These are phyloP conservation scores for Heliconius hermathena DNA, from an alignment of 1,140 invertebrate genomes.

Conservation along the genomic window DNA sequence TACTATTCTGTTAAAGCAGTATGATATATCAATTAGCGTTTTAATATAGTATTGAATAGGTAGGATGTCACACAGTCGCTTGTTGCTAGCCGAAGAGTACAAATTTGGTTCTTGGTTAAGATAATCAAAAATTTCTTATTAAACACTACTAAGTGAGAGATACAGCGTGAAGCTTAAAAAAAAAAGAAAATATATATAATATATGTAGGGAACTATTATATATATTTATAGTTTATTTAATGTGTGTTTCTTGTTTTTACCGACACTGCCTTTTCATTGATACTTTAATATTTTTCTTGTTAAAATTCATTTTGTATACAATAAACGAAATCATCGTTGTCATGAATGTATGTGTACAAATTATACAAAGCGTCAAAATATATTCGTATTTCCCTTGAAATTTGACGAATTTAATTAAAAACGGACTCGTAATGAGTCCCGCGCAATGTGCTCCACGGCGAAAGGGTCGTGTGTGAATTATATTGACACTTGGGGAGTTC, in stretches of 20 bases:
- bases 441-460: background rate
- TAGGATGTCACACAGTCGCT: too few relatives aligned
- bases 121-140: too few relatives aligned
- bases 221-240: too few relatives aligned
- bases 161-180: background rate
- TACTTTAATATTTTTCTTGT: background rate
- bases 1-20: too few relatives aligned
- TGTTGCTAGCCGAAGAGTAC: too few relatives aligned
- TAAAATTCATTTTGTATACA: slow-evolving; percentile 7
- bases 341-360: slow-evolving; percentile 22
- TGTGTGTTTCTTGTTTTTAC: too few relatives aligned
- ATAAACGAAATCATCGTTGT: slow-evolving; percentile 23
- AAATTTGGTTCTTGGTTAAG: too few relatives aligned
- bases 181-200: background rate
- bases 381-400: slow-evolving; percentile 33
- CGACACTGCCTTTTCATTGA: background rate
- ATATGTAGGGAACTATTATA: too few relatives aligned
- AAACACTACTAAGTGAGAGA: background rate
- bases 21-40: too few relatives aligned
- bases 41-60: too few relatives aligned
- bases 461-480: background rate
- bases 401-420: slow-evolving; percentile 39
- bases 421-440: background rate
- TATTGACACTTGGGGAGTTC: background rate
- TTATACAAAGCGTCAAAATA: slow-evolving; percentile 27